Base-by-base conservation (phyloP, 2,113 vertebrate genomes). In the Mesembrinibis cayennensis region DNA sequence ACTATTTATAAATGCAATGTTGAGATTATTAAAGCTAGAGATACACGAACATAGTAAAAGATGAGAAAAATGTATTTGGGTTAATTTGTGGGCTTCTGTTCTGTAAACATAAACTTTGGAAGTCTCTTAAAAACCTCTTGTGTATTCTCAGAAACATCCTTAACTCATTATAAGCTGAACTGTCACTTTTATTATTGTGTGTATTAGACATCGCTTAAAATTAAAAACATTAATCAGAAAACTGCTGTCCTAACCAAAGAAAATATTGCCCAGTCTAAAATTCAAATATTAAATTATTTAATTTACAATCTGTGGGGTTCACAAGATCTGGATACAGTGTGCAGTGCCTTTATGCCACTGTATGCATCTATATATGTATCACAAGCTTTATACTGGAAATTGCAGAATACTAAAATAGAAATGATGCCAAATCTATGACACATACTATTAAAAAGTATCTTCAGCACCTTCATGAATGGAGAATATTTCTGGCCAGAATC, bases 161-260 rank as follows among this genome's bases (percentile, higher is more conserved):
- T 98, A 98, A 98, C 97, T 98, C 97, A 97, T 97, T 98, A 97
- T 91, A 97, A 97, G 97, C 94, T 96, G 95, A 98, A 98, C 90
- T 96, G 97, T 96, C 97, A 97, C 93, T 98, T 98, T 98, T 98
- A 98, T 98, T 98, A 98, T 98, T 97, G 96, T 96, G 96, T 96
- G 87, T 97, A 98, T 98, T 98, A 97, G 97, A 97, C 96, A 95
- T 93, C 87, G 96, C 85, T 97, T 98, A 97, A 98, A 98, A 98
- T 98, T 98, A 98, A 98, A 98, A 98, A 97, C 98, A 98, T 98
- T 98, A 96, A 98, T 98, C 98, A 98, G 98, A 98, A 98, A 98
- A 98, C 73, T 97, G 95, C 95, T 97, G 97, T 98, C 97, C 97
- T 97, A 95, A 95, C 85, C 83, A 95, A 98, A 96, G 93, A 98